These are phyloP conservation scores for Oreochromis mossambicus DNA, from an alignment of 2,797 vertebrate species.

Conservation along the genomic window DNA sequence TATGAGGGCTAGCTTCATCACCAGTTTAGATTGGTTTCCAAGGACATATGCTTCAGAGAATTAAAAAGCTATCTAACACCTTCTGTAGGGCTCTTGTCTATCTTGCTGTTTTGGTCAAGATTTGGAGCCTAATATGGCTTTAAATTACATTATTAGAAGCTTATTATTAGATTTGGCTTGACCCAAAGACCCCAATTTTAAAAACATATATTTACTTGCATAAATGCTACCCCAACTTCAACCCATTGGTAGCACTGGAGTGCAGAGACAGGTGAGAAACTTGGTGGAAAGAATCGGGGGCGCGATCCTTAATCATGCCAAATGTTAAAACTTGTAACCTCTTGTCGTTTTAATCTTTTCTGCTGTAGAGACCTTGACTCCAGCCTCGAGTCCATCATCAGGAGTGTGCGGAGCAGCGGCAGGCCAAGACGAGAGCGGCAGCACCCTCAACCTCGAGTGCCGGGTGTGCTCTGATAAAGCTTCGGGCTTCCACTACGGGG, in stretches of 20 bases:
- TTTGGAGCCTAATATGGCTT: not conserved
- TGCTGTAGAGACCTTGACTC: conserved; percentile 85
- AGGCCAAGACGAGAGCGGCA: conserved; percentile 65
- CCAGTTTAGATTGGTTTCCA: not conserved
- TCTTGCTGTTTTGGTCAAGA: not conserved
- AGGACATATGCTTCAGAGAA: not conserved
- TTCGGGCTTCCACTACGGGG: conserved; percentile 96
- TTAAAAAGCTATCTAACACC: not conserved
- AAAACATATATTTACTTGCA: not conserved
- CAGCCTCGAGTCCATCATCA: conserved; percentile 90
- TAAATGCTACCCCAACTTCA: not conserved
- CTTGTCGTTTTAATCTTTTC: not conserved
- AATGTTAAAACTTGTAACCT: not conserved
- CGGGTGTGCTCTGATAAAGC: conserved; percentile 94
- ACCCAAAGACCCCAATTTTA: not conserved
- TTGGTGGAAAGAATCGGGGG: not conserved
- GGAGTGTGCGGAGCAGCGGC: conserved; percentile 65
- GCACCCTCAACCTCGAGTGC: conserved; percentile 86
- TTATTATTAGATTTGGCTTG: not conserved
- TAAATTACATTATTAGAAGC: not conserved
- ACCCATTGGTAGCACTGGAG: not conserved
- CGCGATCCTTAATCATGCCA: not conserved
- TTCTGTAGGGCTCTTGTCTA: not conserved
- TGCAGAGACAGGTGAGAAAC: not conserved
- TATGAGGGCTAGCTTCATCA: not conserved